A percentile compares a stretch with the other conserved stretches of the same genome.
phyloP scores from a whole-genome alignment of 2,113 vertebrate species.

The Pipa parva region DNA sequence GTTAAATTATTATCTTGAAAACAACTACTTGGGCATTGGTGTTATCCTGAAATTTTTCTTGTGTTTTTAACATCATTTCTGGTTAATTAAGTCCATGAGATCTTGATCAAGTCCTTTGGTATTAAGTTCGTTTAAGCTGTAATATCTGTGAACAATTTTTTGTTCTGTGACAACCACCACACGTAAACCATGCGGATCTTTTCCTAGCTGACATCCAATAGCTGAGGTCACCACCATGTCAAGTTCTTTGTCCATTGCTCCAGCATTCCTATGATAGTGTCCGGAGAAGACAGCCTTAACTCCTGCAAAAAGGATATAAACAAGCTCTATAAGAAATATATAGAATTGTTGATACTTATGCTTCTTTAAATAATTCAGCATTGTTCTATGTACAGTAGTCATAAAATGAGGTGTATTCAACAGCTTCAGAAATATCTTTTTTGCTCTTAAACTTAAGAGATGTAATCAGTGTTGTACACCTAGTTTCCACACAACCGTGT shows the following conservation, averaged over 20 bases:
- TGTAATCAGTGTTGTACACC: no score
- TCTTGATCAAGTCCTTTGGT: conserved; percentile 68
- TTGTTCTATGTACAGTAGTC: no score
- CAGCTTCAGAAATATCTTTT: no score
- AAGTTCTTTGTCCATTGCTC: conserved; percentile 71
- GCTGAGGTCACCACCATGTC: conserved; percentile 95
- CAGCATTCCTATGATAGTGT: conserved; percentile 90
- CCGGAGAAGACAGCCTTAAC: conserved; percentile 88
- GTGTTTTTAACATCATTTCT: conserved; percentile 49
- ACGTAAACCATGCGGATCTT: conserved; percentile 79
- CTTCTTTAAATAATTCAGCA: no score
- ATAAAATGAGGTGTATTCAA: no score
- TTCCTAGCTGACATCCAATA: conserved; percentile 89
- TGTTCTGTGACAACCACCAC: conserved; percentile 82
- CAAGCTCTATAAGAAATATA: not conserved
- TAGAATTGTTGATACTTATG: not conserved
- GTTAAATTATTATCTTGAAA: no score
- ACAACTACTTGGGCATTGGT: no score
- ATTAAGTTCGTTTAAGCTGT: conserved; percentile 75
- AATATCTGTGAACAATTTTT: conserved; percentile 76
- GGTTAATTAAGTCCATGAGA: conserved; percentile 61
- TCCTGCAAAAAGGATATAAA: conserved; percentile 59
- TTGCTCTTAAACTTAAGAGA: no score
- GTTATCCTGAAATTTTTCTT: no score
- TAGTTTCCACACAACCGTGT: no score